Base-by-base conservation (phyloP, 2,888 invertebrate genomes). In the Sinodicranocentrus sp. region DNA sequence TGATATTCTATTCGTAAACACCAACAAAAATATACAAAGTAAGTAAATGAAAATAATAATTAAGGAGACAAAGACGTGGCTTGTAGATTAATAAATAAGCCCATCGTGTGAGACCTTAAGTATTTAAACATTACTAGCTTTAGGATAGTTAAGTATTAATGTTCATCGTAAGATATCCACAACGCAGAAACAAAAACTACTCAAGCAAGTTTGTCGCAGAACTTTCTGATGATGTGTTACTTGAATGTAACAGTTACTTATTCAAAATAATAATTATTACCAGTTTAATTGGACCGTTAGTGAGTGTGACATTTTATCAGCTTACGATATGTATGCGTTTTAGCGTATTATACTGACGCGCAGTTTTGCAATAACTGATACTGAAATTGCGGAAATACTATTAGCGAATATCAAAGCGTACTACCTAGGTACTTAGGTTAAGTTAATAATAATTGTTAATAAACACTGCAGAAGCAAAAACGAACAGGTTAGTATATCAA, bases 1-100 rank as follows among this genome's bases (percentile, higher is more conserved):
- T 80, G 72, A 80, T 80, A 72, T 71, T 80, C 79, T 80, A 80
- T 80, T 80, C 79, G 79, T 57, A 71, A 78, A 65, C 57, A 71
- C 54, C 63, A n/a, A 76, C 65, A 76, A 76, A 67, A 76, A 76
- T 63, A 75, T 67, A 76, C 67, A 75, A 76, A 76, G 52, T 65
- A 75, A 10, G 48, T 61, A 48, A 21, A 54, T 17, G 52, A 5
- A 48, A 25, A 33, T 43, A 25, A 28, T 28, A 70, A 52, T 23
- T 6, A 61, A 54, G 21, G 61, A 44, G 52, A 72, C 17, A 48
- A 75, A 48, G 48, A 65, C 52, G 39, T 75, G 65, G 75, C 75
- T 75, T 75, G 73, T 73, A 73, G 75, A 2, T 17, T 75, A 48
- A 48, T 44, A 21, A 21, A 57, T 21, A 23, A 44, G 61, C 75